Evolutionary conservation across 2,888 invertebrate genomes (phyloP).

Genomic region (Thysanoteuthis rhombus): DNA sequence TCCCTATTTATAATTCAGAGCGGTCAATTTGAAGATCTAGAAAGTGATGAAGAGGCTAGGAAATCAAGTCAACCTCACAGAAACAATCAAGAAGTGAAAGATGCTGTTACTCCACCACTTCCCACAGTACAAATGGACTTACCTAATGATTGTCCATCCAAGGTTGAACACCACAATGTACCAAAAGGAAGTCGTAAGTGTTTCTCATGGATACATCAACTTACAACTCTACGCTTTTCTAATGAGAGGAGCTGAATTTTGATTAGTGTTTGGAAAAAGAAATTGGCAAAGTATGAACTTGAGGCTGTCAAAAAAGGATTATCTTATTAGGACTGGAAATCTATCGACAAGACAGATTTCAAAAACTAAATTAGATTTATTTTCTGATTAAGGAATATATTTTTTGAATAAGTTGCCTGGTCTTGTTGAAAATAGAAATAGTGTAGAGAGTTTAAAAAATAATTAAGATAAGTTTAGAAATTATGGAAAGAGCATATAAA

Average conservation of each 20-base stretch:
- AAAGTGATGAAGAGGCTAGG: background rate
- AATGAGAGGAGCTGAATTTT: background rate
- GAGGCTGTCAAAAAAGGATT: too few species aligned
- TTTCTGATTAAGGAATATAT: too few species aligned
- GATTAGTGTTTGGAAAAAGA: too few species aligned
- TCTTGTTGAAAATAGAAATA: too few species aligned
- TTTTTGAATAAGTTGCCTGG: too few species aligned
- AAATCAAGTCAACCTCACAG: background rate
- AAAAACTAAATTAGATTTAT: too few species aligned
- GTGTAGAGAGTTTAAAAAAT: too few species aligned
- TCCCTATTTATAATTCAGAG: background rate
- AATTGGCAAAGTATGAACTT: too few species aligned
- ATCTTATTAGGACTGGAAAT: too few species aligned
- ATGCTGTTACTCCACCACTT: background rate
- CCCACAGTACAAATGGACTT: background rate
- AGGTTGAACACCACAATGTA: background rate
- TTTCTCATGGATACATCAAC: background rate
- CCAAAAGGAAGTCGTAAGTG: background rate
- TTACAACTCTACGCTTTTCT: background rate
- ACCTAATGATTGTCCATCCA: background rate
- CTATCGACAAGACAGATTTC: too few species aligned
- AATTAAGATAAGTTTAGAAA: too few species aligned
- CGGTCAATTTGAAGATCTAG: slow-evolving; percentile 20
- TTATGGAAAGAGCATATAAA: too few species aligned
- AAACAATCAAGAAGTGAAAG: background rate